These are phyloP conservation scores for Asarcornis scutulata DNA, from an alignment of 2,113 vertebrate genomes.

Conservation along the genomic window DNA sequence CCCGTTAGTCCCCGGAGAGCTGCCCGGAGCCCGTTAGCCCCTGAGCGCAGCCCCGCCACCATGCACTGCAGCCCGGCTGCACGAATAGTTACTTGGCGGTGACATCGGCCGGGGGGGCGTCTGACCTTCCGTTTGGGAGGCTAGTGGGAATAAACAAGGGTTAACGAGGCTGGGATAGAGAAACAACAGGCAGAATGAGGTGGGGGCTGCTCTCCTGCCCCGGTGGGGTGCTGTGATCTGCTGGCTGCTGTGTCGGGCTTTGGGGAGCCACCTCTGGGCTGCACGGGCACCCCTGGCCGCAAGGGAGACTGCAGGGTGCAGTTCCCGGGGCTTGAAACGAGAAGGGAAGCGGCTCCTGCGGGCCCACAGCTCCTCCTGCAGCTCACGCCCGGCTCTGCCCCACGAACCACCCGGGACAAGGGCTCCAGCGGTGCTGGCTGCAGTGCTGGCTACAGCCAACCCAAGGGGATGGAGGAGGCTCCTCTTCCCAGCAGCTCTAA, in stretches of 20 bases:
- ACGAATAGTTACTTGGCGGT: constrained; percentile 91
- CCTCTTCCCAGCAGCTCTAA: not conserved
- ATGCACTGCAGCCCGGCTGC: constrained; percentile 76
- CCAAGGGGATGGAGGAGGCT: not conserved
- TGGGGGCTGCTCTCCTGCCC: not conserved
- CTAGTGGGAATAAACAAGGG: constrained; percentile 81
- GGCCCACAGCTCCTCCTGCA: accelerated
- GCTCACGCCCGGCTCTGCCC: not conserved
- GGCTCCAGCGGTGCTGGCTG: not conserved
- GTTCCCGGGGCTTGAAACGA: not conserved
- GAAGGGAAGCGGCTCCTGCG: not conserved
- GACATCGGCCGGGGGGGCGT: constrained; percentile 84
- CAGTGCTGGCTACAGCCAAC: not conserved
- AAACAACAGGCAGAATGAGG: not conserved
- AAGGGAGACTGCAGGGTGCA: not conserved
- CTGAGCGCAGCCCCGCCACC: constrained; percentile 87
- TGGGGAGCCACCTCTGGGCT: not conserved
- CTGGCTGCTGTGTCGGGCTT: not conserved
- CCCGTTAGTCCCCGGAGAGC: constrained; percentile 55
- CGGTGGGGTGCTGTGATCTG: accelerated
- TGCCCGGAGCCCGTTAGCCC: constrained; percentile 57
- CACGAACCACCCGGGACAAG: accelerated
- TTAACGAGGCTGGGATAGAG: constrained; percentile 64
- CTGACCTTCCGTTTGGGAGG: constrained; percentile 83
- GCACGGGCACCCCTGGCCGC: not conserved